Evolutionary conservation across 2,113 vertebrate genomes (phyloP), one percentile per base, ranked within the genome.

Genomic region (Corynorhinus townsendii): DNA sequence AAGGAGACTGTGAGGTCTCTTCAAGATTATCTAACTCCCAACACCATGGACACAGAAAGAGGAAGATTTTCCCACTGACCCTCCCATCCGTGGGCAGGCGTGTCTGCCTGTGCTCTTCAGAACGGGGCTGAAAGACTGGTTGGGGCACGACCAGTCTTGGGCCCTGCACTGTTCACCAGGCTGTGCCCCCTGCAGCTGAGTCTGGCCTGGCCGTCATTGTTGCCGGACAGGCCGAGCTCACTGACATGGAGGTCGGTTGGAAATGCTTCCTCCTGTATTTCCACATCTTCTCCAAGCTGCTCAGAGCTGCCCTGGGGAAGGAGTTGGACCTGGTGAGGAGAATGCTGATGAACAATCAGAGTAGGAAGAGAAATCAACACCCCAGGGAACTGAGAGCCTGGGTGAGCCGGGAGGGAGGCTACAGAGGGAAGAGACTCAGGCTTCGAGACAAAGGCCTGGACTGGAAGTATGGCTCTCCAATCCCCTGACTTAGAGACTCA

Each of bases 1-100:
- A 71, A 22, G 2, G 85, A 45, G 90, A 92, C 33, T n/a, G 5
- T 87, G 81, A 84, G 75, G 79, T 85, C 89, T 95, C 75, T 95
- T 75, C 49, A 10, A 16, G 28, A 52, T 4, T 64, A 79, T 33
- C 47, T 33, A 49, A 80, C 66, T 82, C 92, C 69, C 68, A 89
- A 82, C n/a, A 33, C 56, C 47, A 35, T 0, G 45, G 47, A n/a
- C 59, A 76, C 9, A 77, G 72, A 59, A 81, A 73, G 43, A 88
- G 33, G 33, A 79, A 35, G 59, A 33, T 72, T 89, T 89, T 86
- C 62, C 79, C 69, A 45, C 89, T 7, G 35, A 26, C 12, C 40
- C 47, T 45, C 69, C 8, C 0, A 35, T 76, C 66, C 38, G 59
- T 19, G 84, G 52, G 33, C 45, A 19, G 84, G 38, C 76, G 92